phyloP scores from a whole-genome alignment of 53 echinoderm and acorn worm species.

The Pentamera pediparva region DNA sequence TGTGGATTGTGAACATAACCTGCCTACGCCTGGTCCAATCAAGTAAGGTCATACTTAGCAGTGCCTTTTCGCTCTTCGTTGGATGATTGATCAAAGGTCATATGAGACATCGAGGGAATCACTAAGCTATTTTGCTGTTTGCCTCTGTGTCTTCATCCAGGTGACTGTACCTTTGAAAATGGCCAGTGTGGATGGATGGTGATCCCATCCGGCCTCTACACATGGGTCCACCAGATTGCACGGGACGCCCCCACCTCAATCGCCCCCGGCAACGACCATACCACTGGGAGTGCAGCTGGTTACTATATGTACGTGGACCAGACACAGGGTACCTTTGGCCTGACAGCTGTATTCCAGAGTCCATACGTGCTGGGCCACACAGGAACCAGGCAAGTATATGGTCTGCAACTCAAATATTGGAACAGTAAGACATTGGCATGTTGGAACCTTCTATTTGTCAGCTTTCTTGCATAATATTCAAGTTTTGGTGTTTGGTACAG shows the following conservation, averaged over 20 bases:
- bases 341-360: conserved; percentile 62
- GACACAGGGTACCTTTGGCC: conserved; percentile 70
- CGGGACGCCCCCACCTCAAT: conserved; percentile 34
- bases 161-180: conserved; percentile 75
- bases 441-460: neutral
- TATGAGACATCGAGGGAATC: no score
- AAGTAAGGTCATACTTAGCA: no score
- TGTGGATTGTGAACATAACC: no score
- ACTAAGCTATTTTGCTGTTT: neutral
- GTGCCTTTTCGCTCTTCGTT: no score
- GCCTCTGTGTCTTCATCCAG: conserved; percentile 17
- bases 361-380: conserved; percentile 55
- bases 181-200: conserved; percentile 67
- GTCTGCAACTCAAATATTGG: no score
- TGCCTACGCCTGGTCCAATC: no score
- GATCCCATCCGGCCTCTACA: conserved; percentile 56
- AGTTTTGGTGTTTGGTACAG: no score
- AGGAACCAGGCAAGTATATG: conserved; percentile 54
- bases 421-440: neutral
- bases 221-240: conserved; percentile 53
- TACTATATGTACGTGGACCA: conserved; percentile 85
- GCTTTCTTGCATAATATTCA: no score
- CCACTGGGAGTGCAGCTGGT: conserved; percentile 49
- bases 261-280: conserved; percentile 72
- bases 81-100: no score